Conservation (phyloP, 2,113 vertebrate species). For the Salvelinus sp. region DNA sequence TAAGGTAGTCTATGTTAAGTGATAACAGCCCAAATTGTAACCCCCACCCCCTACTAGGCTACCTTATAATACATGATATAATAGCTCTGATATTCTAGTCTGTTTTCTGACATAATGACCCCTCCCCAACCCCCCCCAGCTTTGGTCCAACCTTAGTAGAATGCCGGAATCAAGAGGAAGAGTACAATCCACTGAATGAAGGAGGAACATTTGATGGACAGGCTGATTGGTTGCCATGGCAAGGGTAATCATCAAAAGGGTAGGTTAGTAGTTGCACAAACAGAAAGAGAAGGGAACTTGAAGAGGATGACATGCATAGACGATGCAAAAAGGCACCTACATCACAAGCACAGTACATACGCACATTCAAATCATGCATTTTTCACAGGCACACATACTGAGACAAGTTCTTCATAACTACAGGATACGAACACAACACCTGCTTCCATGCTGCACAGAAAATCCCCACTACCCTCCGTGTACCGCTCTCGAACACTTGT, state of each 20-base stretch:
- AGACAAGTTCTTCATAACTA: not conserved
- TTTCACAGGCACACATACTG: not conserved
- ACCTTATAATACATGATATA: not conserved
- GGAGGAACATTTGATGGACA: constrained; percentile 52
- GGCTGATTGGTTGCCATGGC: constrained; percentile 82
- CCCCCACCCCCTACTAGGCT: not conserved
- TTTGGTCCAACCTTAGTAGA: not conserved
- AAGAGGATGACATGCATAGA: constrained; percentile 36
- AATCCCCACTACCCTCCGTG: not conserved
- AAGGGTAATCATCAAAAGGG: constrained; percentile 46
- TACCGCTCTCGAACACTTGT: not conserved
- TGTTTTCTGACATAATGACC: constrained; percentile 5
- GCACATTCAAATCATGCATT: constrained; percentile 1
- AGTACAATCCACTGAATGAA: constrained; percentile 76
- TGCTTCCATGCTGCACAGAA: not conserved
- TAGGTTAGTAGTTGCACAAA: constrained; percentile 56
- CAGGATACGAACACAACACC: constrained; percentile 8
- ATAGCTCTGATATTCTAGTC: not conserved
- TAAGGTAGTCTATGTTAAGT: not conserved
- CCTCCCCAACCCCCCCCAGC: constrained; percentile 25
- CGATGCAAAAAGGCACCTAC: constrained; percentile 24
- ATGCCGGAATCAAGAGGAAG: constrained; percentile 44
- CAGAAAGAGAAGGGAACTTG: not conserved
- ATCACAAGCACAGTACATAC: constrained; percentile 12
- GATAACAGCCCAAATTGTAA: not conserved